Evolutionary conservation across 2,888 invertebrate genomes (phyloP).

Genomic region (Liposcelis brunnea): DNA sequence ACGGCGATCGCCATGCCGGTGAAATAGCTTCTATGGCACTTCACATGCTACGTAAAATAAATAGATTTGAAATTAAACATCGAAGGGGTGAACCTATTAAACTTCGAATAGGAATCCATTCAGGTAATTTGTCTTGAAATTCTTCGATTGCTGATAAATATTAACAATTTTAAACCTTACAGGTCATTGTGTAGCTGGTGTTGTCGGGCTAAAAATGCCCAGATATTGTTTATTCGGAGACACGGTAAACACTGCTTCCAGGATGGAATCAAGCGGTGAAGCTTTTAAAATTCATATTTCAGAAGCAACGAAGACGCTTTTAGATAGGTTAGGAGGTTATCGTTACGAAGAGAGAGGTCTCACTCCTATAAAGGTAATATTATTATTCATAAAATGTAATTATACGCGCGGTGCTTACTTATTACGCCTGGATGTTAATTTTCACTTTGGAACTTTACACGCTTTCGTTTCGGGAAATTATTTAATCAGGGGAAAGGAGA

Average conservation of each 20-base stretch:
- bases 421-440: not conserved
- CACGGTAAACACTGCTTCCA: constrained; percentile 63
- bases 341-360: constrained; percentile 53
- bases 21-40: constrained; percentile 65
- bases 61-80: constrained; percentile 49
- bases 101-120: constrained; percentile 55
- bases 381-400: constrained; percentile 1
- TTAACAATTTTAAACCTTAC: constrained; percentile 27
- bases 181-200: constrained; percentile 65
- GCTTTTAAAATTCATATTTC: constrained; percentile 62
- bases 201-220: constrained; percentile 70
- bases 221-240: constrained; percentile 70
- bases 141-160: not conserved
- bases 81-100: constrained; percentile 47
- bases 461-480: constrained; percentile 9
- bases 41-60: constrained; percentile 50
- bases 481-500: constrained; percentile 50
- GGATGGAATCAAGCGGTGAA: constrained; percentile 64
- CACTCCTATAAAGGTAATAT: constrained; percentile 48
- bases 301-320: constrained; percentile 43
- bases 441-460: not conserved
- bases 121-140: no score
- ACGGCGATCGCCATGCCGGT: constrained; percentile 54
- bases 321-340: constrained; percentile 55
- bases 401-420: not conserved